Percentiles rank a stretch among this genome's conserved stretches.
Evolutionary conservation across 2,888 invertebrate genomes (phyloP).

Genomic region (Meandrusa payeni): DNA sequence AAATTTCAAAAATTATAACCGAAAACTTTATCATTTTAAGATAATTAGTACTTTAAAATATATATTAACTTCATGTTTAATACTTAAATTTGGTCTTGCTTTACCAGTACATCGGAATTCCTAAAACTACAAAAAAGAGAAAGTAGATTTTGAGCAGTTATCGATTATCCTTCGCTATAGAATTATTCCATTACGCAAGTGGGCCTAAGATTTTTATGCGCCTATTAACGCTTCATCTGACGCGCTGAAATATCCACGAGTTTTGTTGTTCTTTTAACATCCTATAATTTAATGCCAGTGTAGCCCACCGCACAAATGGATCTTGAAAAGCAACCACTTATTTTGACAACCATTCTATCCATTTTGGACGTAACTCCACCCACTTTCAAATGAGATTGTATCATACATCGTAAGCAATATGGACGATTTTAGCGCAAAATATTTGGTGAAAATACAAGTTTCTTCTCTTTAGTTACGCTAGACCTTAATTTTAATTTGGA

Average conservation of each 20-base stretch:
- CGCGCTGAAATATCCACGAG: constrained; percentile 61
- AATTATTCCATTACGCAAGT: constrained; percentile 32
- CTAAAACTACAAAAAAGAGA: too few species aligned
- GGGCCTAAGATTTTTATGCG: constrained; percentile 38
- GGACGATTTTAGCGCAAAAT: constrained; percentile 38
- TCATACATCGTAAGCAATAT: constrained; percentile 33
- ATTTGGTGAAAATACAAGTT: constrained; percentile 45
- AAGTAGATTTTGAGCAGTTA: too few species aligned
- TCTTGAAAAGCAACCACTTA: constrained; percentile 77
- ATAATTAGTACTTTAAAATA: too few species aligned
- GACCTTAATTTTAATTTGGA: constrained; percentile 80
- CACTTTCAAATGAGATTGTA: constrained; percentile 35
- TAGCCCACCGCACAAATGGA: constrained; percentile 65
- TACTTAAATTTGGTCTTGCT: too few species aligned
- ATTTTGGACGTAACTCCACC: constrained; percentile 51
- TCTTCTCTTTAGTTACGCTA: constrained; percentile 62
- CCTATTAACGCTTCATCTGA: constrained; percentile 63
- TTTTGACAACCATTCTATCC: constrained; percentile 60
- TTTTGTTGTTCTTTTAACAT: constrained; percentile 69
- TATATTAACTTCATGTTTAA: too few species aligned
- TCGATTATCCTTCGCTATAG: background rate
- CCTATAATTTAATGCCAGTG: constrained; percentile 63
- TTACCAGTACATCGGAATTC: too few species aligned
- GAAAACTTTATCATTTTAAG: too few species aligned
- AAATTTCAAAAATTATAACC: too few species aligned